Percentiles rank a stretch among this genome's conserved stretches.
These are phyloP conservation scores for Hirundichthys speculiger DNA, from an alignment of 2,113 vertebrate genomes.

Conservation along the genomic window DNA sequence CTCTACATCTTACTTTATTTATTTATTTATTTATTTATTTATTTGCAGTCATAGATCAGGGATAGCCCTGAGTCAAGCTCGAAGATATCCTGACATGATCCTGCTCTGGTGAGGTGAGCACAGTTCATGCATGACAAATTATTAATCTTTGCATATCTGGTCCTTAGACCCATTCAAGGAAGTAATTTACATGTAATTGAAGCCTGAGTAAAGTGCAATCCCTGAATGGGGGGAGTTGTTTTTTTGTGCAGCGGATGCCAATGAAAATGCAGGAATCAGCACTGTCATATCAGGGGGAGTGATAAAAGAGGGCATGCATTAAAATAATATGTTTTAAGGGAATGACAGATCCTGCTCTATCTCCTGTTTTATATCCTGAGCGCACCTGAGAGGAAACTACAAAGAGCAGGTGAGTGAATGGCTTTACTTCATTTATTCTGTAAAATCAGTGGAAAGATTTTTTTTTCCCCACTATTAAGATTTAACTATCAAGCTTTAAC, in stretches of 20 bases:
- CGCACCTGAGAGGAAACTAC: slow-evolving; percentile 17
- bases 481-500: not conserved
- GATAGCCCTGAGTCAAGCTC: not conserved
- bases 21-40: not conserved
- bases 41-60: slow-evolving; percentile 2
- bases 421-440: not conserved
- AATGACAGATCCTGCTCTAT: slow-evolving; percentile 17
- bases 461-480: not conserved
- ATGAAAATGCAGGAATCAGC: slow-evolving; percentile 65
- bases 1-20: not conserved
- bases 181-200: slow-evolving; percentile 18
- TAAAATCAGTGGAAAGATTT: not conserved
- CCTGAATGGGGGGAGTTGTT: slow-evolving; percentile 39
- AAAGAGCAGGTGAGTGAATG: slow-evolving; percentile 40
- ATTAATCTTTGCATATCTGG: not conserved
- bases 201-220: slow-evolving; percentile 59
- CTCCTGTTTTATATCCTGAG: slow-evolving; percentile 23
- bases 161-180: not conserved
- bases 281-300: slow-evolving; percentile 62
- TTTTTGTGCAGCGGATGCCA: slow-evolving; percentile 28
- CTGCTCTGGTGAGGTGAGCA: slow-evolving; percentile 20
- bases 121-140: not conserved
- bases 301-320: slow-evolving; percentile 61
- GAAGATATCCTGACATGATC: slow-evolving; percentile 7
- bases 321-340: slow-evolving; percentile 30